Evolutionary conservation across 2,888 invertebrate species (phyloP).

Genomic region (Melieria picta): DNA sequence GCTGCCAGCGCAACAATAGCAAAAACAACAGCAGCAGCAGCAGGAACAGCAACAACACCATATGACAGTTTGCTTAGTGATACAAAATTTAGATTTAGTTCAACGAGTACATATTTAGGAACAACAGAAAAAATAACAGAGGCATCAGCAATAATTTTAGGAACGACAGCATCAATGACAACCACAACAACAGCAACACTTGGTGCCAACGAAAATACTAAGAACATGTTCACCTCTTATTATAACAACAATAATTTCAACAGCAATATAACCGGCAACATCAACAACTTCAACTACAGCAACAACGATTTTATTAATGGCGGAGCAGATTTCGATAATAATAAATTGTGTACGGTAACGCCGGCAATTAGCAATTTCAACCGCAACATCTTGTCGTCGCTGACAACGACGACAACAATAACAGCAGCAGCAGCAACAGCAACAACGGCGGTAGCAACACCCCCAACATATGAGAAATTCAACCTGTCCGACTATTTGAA

Average conservation of each 20-base stretch:
- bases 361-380: not conserved
- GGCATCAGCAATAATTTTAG: not conserved
- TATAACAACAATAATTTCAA: slow-evolving; percentile 3
- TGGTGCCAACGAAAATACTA: slow-evolving; percentile 38
- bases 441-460: slow-evolving; percentile 20
- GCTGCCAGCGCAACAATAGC: no score
- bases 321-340: not conserved
- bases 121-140: no score
- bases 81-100: no score
- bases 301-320: not conserved
- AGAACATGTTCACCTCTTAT: not conserved
- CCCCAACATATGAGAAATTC: slow-evolving; percentile 25
- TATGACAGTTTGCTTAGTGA: no score
- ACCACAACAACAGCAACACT: slow-evolving; percentile 5
- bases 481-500: slow-evolving; percentile 51
- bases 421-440: slow-evolving; percentile 14
- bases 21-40: no score
- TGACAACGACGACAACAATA: slow-evolving; percentile 1
- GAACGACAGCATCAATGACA: slow-evolving; percentile 10
- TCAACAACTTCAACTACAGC: not conserved
- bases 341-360: not conserved
- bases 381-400: not conserved
- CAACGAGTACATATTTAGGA: no score
- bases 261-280: not conserved
- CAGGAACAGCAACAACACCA: no score